phyloP scores from a whole-genome alignment of 2,888 invertebrate genomes.

The Coelinius sp. region DNA sequence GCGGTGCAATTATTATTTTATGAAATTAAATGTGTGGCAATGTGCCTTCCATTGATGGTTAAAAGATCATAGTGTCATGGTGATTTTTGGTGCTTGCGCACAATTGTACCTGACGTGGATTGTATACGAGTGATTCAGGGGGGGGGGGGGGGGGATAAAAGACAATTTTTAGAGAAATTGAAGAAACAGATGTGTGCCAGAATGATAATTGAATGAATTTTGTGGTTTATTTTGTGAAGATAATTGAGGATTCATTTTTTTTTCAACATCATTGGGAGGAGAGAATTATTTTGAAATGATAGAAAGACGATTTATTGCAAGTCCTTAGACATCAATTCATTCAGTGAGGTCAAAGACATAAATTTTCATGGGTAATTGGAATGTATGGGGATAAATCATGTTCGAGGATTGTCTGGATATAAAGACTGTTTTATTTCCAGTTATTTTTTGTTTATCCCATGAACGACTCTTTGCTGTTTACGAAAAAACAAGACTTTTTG shows the following conservation, averaged over 20 bases:
- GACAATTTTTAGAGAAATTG: neutral
- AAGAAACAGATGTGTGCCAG: conserved; percentile 3
- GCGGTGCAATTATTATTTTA: neutral
- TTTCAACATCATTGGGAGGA: neutral
- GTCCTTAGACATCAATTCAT: neutral
- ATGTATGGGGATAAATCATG: neutral
- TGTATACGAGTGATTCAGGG: neutral
- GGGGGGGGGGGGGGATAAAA: too few species aligned
- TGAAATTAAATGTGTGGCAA: neutral
- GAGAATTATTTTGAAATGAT: too few species aligned
- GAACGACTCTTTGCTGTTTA: too few species aligned
- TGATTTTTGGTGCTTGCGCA: neutral
- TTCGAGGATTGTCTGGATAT: neutral
- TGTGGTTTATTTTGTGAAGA: neutral
- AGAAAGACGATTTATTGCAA: neutral
- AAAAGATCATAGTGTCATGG: neutral
- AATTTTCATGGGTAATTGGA: neutral
- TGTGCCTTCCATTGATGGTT: conserved; percentile 19
- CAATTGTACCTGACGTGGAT: conserved; percentile 18
- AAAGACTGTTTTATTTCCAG: neutral
- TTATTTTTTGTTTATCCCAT: neutral
- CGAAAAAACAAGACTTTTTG: too few species aligned
- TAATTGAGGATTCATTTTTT: neutral
- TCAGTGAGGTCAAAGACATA: neutral
- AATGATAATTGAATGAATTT: neutral